Conservation (phyloP, 2,113 vertebrate species). For the Bufo bufo region DNA sequence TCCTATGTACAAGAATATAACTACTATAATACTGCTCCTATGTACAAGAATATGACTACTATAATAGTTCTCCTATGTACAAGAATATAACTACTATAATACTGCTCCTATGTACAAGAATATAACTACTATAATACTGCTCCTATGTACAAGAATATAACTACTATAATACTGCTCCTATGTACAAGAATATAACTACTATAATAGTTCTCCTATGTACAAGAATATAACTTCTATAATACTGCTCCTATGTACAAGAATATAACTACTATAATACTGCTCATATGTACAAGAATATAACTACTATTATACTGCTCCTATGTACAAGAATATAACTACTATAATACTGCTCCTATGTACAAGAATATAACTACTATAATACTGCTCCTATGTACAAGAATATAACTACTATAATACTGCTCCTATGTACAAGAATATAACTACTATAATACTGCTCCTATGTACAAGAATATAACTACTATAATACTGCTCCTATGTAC, state of each 20-base stretch:
- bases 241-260: background rate
- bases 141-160: background rate
- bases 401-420: too few relatives aligned
- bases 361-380: background rate
- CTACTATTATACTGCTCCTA: background rate
- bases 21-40: conserved; percentile 1
- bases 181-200: conserved; percentile 4
- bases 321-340: too few relatives aligned
- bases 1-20: background rate
- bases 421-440: too few relatives aligned
- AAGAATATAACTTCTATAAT: conserved; percentile 6
- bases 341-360: background rate
- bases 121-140: too few relatives aligned
- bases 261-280: background rate
- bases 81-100: background rate
- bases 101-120: background rate
- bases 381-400: background rate
- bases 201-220: background rate
- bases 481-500: background rate
- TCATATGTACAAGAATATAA: background rate
- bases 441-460: background rate
- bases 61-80: too few relatives aligned
- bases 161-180: background rate
- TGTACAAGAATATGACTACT: background rate
- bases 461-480: background rate